Evolutionary conservation across 2,113 vertebrate genomes (phyloP).

Genomic region (Pseudopipra pipra): DNA sequence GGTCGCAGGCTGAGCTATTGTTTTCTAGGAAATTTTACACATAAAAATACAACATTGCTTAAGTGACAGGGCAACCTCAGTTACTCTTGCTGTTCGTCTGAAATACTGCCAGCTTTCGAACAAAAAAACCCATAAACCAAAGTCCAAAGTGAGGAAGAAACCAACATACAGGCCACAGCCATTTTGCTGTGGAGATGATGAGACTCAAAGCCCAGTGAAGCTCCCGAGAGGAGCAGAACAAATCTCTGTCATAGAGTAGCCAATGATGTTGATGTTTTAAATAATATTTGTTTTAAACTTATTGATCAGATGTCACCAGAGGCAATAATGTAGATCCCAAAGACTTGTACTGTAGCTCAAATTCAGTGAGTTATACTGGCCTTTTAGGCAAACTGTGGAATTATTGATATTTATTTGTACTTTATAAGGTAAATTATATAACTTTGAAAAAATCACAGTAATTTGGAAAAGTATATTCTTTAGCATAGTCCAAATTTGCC

Average conservation of each 20-base stretch:
- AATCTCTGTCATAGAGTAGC: neutral
- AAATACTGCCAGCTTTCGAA: neutral
- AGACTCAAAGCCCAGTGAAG: neutral
- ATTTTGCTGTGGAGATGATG: neutral
- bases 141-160: neutral
- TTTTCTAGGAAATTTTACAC: neutral
- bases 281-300: neutral
- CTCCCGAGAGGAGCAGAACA: neutral
- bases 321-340: neutral
- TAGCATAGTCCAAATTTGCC: neutral
- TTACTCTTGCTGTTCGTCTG: neutral
- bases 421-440: neutral
- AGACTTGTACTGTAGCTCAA: neutral
- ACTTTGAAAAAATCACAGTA: neutral
- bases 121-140: neutral
- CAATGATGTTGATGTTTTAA: rapidly evolving
- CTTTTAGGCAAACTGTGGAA: neutral
- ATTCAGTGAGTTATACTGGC: neutral
- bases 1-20: neutral
- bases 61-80: neutral
- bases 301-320: neutral
- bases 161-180: rapidly evolving
- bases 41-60: neutral
- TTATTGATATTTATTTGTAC: neutral
- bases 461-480: neutral